These are phyloP conservation scores for Brachyalestes nurse DNA, from an alignment of 2,797 vertebrate genomes.

Conservation along the genomic window DNA sequence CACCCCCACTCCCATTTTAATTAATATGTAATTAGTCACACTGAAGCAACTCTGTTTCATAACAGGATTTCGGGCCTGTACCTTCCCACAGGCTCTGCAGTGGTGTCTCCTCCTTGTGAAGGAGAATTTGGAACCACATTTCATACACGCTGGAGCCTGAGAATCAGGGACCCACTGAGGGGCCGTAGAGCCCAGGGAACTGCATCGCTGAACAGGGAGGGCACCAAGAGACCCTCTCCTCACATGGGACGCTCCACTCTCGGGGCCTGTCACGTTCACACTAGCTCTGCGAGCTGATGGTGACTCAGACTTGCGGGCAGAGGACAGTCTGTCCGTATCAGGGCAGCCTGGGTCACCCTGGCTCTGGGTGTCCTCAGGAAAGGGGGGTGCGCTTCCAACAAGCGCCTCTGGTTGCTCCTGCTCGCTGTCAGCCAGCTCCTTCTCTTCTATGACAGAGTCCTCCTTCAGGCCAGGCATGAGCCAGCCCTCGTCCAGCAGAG, in stretches of 20 bases:
- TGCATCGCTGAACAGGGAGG: conserved; percentile 76
- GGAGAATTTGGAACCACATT: conserved; percentile 95
- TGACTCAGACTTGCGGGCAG: conserved; percentile 36
- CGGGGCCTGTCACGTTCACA: conserved; percentile 69
- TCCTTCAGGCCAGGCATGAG: conserved; percentile 91
- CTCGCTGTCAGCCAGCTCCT: conserved; percentile 92
- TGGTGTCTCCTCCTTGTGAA: conserved; percentile 97
- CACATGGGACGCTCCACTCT: conserved; percentile 87
- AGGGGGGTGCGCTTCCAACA: conserved; percentile 61
- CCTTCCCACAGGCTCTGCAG: conserved; percentile 97
- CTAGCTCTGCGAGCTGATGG: conserved; percentile 29
- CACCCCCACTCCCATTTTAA: neutral
- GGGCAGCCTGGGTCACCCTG: conserved; percentile 64
- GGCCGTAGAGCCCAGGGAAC: conserved; percentile 89
- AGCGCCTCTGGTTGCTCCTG: conserved; percentile 84
- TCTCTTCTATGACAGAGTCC: conserved; percentile 96
- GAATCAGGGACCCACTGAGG: conserved; percentile 96
- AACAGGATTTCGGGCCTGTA: conserved; percentile 68
- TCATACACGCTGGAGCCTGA: conserved; percentile 96
- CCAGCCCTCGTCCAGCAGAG: conserved; percentile 68
- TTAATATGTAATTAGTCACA: conserved; percentile 14
- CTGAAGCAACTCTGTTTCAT: neutral
- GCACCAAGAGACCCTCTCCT: conserved; percentile 75
- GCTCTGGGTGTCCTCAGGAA: conserved; percentile 69
- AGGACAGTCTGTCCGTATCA: conserved; percentile 72